Conservation (phyloP, 2,797 vertebrate species). For the Cottoperca gobio region DNA sequence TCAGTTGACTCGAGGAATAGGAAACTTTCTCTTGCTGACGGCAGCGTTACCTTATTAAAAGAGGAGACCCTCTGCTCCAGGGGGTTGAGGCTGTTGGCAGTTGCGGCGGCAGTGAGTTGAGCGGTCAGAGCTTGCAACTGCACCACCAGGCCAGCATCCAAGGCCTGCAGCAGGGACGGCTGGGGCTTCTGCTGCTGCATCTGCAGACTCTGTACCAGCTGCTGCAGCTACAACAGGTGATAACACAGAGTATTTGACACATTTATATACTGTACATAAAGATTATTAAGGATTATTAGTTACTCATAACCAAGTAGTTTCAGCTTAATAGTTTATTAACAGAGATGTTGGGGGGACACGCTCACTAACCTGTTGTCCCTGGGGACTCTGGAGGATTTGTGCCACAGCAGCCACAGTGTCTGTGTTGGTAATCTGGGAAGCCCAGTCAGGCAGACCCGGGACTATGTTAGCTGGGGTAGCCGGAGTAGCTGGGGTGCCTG, state of each 20-base stretch:
- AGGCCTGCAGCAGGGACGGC: constrained; percentile 95
- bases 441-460: constrained; percentile 96
- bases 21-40: background rate
- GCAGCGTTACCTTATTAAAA: constrained; percentile 93
- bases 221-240: constrained; percentile 89
- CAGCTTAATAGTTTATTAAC: background rate
- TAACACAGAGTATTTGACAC: background rate
- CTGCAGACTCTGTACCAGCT: constrained; percentile 96
- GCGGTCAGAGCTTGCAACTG: constrained; percentile 98
- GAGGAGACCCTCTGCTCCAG: constrained; percentile 96
- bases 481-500: constrained; percentile 97
- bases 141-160: constrained; percentile 97
- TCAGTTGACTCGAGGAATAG: background rate
- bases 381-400: constrained; percentile 98
- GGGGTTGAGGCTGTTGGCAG: constrained; percentile 91
- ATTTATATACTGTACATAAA: background rate
- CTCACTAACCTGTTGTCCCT: constrained; percentile 95
- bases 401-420: constrained; percentile 98
- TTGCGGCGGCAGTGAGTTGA: constrained; percentile 96
- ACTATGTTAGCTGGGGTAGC: constrained; percentile 96
- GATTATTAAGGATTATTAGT: background rate
- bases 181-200: constrained; percentile 99
- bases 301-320: background rate
- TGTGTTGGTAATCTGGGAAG: constrained; percentile 96
- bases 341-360: background rate